These are phyloP conservation scores for Drosophila siamana DNA, from an alignment of 2,888 invertebrate genomes.

Conservation along the genomic window DNA sequence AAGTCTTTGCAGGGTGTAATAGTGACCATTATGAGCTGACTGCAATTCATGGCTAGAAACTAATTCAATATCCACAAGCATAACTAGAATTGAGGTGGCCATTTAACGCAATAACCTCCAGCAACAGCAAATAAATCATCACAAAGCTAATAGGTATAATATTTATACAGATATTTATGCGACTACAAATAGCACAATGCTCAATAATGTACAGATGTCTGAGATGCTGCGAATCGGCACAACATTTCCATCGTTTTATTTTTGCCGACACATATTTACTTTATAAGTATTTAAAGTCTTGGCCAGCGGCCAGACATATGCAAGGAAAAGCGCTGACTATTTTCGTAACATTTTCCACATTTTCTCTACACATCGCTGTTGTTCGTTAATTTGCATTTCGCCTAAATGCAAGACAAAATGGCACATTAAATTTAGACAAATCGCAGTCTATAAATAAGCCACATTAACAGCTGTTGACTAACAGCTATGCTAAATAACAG, in stretches of 20 bases:
- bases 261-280: conserved; percentile 35
- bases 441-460: conserved; percentile 8
- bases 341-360: conserved; percentile 55
- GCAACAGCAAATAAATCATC: neutral
- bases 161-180: neutral
- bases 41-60: neutral
- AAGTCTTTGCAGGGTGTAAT: neutral
- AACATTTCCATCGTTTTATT: neutral
- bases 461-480: neutral
- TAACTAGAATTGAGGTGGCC: neutral
- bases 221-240: neutral
- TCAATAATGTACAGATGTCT: neutral
- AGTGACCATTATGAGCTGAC: neutral
- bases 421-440: conserved; percentile 38
- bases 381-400: conserved; percentile 23
- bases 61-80: neutral
- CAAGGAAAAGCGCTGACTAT: conserved; percentile 26
- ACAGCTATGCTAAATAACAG: neutral
- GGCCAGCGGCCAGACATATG: conserved; percentile 33
- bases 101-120: neutral
- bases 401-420: conserved; percentile 32
- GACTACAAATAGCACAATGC: neutral
- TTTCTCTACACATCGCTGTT: conserved; percentile 16
- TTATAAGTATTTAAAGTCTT: conserved; percentile 37
- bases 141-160: neutral